Percentiles rank a stretch among this genome's conserved stretches.
phyloP scores from a whole-genome alignment of 1,140 invertebrate species.

The Charaxes varanes region DNA sequence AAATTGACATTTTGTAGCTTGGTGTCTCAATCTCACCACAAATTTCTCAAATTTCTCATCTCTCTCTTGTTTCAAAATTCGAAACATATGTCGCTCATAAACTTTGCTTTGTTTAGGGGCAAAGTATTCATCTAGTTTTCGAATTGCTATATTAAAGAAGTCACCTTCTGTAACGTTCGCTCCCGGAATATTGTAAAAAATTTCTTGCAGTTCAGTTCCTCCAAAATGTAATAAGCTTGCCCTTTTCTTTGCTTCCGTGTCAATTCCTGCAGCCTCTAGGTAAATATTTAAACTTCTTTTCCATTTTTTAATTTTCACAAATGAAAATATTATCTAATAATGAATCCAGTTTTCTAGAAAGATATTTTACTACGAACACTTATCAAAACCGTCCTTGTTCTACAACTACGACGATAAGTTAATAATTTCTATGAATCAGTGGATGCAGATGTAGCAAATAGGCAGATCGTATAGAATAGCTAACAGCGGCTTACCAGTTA shows the following conservation, averaged over 20 bases:
- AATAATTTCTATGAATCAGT: too few relatives aligned
- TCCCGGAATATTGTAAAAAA: conserved; percentile 6
- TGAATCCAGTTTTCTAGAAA: too few relatives aligned
- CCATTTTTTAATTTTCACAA: too few relatives aligned
- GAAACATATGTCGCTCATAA: conserved; percentile 31
- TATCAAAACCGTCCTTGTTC: too few relatives aligned
- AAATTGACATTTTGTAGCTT: conserved; percentile 29
- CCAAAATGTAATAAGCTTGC: conserved; percentile 30
- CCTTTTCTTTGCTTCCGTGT: conserved; percentile 23
- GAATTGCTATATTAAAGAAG: conserved; percentile 6
- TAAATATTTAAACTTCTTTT: conserved; percentile 34
- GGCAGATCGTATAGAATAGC: too few relatives aligned
- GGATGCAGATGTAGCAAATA: too few relatives aligned
- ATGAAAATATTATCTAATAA: too few relatives aligned
- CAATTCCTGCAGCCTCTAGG: conserved; percentile 26
- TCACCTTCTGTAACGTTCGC: conserved; percentile 1
- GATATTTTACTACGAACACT: too few relatives aligned
- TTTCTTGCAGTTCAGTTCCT: conserved; percentile 18
- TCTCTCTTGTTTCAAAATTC: conserved; percentile 25
- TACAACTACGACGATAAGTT: too few relatives aligned
- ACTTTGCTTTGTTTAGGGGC: conserved; percentile 22
- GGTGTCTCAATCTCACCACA: conserved; percentile 23
- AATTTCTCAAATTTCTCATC: conserved; percentile 29
- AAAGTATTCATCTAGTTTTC: conserved; percentile 28
- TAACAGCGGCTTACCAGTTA: too few relatives aligned